Evolutionary conservation across 2,113 vertebrate genomes (phyloP), one percentile per base, ranked within the genome.

Genomic region (Grantiella picta): DNA sequence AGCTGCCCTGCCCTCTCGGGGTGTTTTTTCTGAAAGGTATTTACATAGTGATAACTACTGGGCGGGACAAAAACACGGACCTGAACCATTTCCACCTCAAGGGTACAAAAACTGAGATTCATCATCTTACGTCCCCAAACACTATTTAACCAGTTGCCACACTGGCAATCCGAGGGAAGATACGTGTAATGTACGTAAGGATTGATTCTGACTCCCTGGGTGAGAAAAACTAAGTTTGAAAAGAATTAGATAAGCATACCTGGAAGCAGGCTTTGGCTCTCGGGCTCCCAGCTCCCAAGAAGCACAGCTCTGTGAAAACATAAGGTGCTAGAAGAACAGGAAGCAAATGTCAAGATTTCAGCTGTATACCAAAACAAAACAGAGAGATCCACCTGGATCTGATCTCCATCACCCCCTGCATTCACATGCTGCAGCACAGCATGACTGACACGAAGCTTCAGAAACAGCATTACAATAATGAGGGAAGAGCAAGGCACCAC

Each of bases 331-430:
- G 65, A 73, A 88, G 72, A 80, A 69, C 2, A 7, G 90, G 76
- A 81, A 66, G 52, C 64, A 89, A 64, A 89, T 22, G 7, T 83
- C 60, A 93, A 83, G 76, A 83, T 89, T 92, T 93, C 75, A 71
- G 8, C 83, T 38, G 45, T 81, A 81, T 53, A 64, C 44, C 76
- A 71, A 95, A 96, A 96, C 82, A 95, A 90, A 93, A 75, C 61
- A 87, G 78, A 79, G 92, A 94, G 92, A 83, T 90, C 94, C 86
- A 93, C 53, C 79, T 81, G 93, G 95, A 96, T 93, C 72, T 96
- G 95, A 83, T 94, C 96, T 77, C 88, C 88, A 86, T 69, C 95
- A 96, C 94, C 90, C 91, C 72, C 33, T 36, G 33, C 72, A 93
- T 93, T 96, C 93, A 89, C 72, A 94, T 60, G 76, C 92, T 83